Percentiles rank a stretch among this genome's conserved stretches.
phyloP scores from a whole-genome alignment of 1,140 invertebrate genomes.

The Colletes gigas region DNA sequence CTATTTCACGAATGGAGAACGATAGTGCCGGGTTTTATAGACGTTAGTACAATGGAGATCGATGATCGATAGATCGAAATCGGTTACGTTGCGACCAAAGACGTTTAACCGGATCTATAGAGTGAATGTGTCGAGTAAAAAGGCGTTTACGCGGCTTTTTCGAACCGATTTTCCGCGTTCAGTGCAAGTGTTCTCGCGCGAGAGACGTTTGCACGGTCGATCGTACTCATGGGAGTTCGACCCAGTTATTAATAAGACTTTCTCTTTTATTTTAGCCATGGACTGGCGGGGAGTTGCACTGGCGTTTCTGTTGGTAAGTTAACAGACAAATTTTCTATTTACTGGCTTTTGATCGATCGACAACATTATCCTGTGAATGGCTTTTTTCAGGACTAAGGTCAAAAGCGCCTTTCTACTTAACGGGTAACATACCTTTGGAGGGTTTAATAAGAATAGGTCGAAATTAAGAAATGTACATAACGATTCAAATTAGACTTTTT shows the following conservation, averaged over 20 bases:
- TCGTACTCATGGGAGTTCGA: conserved; percentile 64
- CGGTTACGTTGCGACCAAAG: neutral
- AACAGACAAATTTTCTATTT: conserved; percentile 14
- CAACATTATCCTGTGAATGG: neutral
- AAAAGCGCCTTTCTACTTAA: neutral
- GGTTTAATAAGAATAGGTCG: too few species aligned
- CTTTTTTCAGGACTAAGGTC: neutral
- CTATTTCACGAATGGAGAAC: neutral
- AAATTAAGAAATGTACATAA: too few species aligned
- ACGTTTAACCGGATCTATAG: neutral
- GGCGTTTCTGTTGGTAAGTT: conserved; percentile 75
- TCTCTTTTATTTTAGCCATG: conserved; percentile 80
- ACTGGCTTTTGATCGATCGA: neutral
- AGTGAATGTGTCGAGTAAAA: neutral
- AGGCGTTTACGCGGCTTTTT: neutral
- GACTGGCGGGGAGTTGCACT: conserved; percentile 73
- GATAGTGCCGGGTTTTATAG: neutral
- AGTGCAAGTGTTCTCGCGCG: conserved; percentile 29
- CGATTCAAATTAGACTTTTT: too few species aligned
- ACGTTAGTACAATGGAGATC: neutral
- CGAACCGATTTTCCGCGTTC: conserved; percentile 21
- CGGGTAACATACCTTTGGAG: too few species aligned
- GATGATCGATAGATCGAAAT: neutral
- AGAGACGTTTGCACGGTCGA: conserved; percentile 55
- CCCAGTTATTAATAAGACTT: conserved; percentile 78